Evolutionary conservation across 2,113 vertebrate genomes (phyloP).

Genomic region (Gallinago media): DNA sequence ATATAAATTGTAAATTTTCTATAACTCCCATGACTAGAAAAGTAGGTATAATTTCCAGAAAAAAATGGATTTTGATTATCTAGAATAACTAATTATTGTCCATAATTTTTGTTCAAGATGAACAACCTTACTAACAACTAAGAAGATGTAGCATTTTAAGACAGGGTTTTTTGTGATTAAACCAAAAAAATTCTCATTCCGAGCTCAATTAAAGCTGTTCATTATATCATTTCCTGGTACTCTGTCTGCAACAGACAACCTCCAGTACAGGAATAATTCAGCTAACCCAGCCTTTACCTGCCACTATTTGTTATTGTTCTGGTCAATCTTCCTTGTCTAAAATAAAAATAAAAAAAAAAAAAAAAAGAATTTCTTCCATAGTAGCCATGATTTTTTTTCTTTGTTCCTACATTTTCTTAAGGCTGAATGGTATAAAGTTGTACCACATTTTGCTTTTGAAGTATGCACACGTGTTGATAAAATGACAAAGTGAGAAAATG

Average conservation of each 20-base stretch:
- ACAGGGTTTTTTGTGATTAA: background rate
- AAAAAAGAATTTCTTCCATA: background rate
- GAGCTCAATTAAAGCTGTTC: background rate
- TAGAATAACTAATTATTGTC: background rate
- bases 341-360: background rate
- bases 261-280: background rate
- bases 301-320: background rate
- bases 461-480: background rate
- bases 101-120: background rate
- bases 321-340: background rate
- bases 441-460: background rate
- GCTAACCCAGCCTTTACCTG: background rate
- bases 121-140: background rate
- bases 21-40: background rate
- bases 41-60: background rate
- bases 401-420: background rate
- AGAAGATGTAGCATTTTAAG: background rate
- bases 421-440: background rate
- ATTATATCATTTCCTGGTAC: background rate
- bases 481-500: background rate
- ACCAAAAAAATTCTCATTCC: background rate
- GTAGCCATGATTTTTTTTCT: background rate
- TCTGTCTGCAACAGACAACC: background rate
- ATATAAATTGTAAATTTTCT: background rate
- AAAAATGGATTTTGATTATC: background rate